Evolutionary conservation across 2,797 vertebrate genomes (phyloP), one percentile per base, ranked within the genome.

Genomic region (Esox lucius): DNA sequence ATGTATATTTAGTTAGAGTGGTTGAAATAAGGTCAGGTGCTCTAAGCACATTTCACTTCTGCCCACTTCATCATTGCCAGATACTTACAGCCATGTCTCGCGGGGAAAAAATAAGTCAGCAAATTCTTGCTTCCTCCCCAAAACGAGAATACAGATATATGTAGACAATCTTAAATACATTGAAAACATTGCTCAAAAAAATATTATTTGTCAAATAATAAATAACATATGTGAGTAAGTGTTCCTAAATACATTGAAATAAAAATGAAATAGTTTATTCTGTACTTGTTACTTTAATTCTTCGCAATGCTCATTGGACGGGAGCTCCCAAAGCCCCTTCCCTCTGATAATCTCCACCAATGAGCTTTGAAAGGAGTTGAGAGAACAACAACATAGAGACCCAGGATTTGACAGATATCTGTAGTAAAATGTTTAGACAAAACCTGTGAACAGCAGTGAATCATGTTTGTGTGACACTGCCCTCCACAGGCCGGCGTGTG

Each of bases 401-500:
- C 56, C 19, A 24, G 56, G 56, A 24, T 61, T 61, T 12, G 56
- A 24, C 22, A 24, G 22, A 61, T 26, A 24, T 13, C 42, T 46
- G 42, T 46, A 5, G 56, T 59, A 24, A 59, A n/a, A 24, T 22
- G 17, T 59, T 59, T 11, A 22, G 53, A 59, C 22, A 4, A 4
- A 46, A 46, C 9, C 12, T 11, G 6, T 13, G 42, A 13, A 13
- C 28, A 68, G n/a, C 19, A 26, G 48, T 22, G 35, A n/a, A 84
- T 48, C 4, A 0, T 79, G 75, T 85, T 22, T 66, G 53, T 69
- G 24, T 12, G 48, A 49, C 72, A 9, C 89, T 91, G 87, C 90
- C 91, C 91, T 80, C 93, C 88, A 83, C 90, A 99, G 98, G 95
- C 91, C 0, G 94, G 90, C 16, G 69, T 90, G 0, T 99, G 98